A percentile compares a stretch with the other conserved stretches of the same genome.
These are phyloP conservation scores for Lepidochitona cinerea DNA, from an alignment of 2,888 invertebrate genomes.

Conservation along the genomic window DNA sequence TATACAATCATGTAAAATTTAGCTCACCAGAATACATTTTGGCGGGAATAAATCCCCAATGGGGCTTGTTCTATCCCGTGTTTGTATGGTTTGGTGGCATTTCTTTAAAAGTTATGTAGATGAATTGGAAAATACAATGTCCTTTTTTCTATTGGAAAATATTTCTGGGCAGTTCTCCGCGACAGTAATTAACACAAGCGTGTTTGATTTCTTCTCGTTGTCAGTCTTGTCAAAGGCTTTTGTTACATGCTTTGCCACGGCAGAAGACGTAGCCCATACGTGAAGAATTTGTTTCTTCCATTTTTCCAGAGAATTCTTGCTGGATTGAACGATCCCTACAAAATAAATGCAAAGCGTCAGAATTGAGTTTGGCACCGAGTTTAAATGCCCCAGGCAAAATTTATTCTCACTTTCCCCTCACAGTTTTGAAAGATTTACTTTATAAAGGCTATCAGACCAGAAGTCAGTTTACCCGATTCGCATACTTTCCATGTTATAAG, in stretches of 20 bases:
- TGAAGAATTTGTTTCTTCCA: conserved; percentile 68
- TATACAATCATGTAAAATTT: too few species aligned
- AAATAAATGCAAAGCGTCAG: too few species aligned
- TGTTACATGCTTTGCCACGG: conserved; percentile 49
- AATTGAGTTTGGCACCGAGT: too few species aligned
- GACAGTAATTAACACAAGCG: conserved; percentile 60
- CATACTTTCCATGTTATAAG: too few species aligned
- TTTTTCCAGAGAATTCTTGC: conserved; percentile 53
- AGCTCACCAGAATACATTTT: too few species aligned
- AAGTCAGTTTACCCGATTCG: too few species aligned
- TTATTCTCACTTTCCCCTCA: too few species aligned
- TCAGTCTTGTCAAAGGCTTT: conserved; percentile 45
- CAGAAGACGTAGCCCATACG: conserved; percentile 60
- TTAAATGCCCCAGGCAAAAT: too few species aligned
- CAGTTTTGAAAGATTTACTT: too few species aligned
- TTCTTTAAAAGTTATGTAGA: too few species aligned
- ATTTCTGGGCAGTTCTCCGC: conserved; percentile 33
- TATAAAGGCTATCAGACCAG: too few species aligned
- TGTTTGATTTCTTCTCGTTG: conserved; percentile 50
- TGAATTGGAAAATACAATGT: too few species aligned
- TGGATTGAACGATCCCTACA: conserved; percentile 62
- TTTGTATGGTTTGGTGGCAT: conserved; percentile 45
- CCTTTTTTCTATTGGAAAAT: conserved; percentile 34
- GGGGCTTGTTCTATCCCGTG: conserved; percentile 39
- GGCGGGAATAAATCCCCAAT: conserved; percentile 56